Conservation (phyloP, 1,140 invertebrate species). For the Pogonognathellus flavescens region DNA sequence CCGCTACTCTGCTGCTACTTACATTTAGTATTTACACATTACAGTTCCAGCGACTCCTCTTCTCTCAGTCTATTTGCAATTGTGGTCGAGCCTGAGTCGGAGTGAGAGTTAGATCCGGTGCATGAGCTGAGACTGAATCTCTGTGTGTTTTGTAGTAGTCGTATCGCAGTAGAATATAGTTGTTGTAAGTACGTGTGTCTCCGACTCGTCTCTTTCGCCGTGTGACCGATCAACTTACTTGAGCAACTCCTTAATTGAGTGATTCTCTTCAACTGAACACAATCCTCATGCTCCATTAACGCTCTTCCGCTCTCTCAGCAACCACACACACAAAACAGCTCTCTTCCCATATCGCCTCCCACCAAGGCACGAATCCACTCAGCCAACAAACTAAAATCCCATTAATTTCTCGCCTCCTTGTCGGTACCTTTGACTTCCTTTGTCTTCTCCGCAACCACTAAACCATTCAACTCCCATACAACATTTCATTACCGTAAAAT, state of each 20-base stretch:
- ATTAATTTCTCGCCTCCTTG: constrained; percentile 10
- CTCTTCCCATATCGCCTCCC: background rate
- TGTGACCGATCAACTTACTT: constrained; percentile 60
- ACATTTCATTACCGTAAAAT: background rate
- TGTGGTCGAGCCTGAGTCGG: background rate
- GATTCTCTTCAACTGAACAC: constrained; percentile 51
- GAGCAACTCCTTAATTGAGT: constrained; percentile 57
- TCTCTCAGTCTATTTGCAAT: too few species aligned
- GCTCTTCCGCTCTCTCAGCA: constrained; percentile 52
- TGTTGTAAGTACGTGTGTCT: constrained; percentile 12
- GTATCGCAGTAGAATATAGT: background rate
- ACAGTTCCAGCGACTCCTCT: too few species aligned
- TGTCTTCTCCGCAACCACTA: background rate
- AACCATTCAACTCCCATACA: background rate
- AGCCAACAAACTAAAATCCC: constrained; percentile 48
- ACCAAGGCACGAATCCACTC: background rate
- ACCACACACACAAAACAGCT: constrained; percentile 43
- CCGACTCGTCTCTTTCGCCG: constrained; percentile 40
- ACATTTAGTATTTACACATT: too few species aligned
- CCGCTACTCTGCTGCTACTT: too few species aligned
- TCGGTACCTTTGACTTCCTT: background rate
- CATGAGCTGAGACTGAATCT: background rate
- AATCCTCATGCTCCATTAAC: constrained; percentile 62
- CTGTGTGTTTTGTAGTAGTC: background rate
- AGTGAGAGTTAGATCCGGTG: background rate